Evolutionary conservation across 2,113 vertebrate species (phyloP), one percentile per base, ranked within the genome.

Genomic region (Phycodurus eques): DNA sequence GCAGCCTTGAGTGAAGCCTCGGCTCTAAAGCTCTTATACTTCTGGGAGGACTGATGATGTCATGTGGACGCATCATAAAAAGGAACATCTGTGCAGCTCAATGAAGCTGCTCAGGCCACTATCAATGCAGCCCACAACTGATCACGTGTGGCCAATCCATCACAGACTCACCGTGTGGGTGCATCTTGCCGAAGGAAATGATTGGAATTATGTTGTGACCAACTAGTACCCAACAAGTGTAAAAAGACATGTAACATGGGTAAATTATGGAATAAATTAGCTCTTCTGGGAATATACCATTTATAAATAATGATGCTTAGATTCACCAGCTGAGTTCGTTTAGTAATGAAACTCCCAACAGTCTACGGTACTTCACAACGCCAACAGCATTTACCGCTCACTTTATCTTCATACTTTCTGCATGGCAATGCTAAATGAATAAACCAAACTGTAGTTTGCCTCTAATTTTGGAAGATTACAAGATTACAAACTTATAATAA

Each of bases 11-110:
- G 76, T 81, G 72, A 86, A 82, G 68, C 19, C 19, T 71, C n/a
- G 31, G 51, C 73, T 72, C 42, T 60, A 65, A 67, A 68, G 64
- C 71, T 73, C 67, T 14, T 2, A 77, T 2, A 77, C 79, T 80
- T 85, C 78, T 83, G 75, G 78, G 42, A 79, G 56, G 56, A 65
- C 46, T 8, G 39, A 51, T 81, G 76, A 79, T 74, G 72, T 82
- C 78, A 85, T 44, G 39, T 76, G 51, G 43, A 74, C 46, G 6
- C 63, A n/a, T 56, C 68, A 74, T 77, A 76, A 88, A 60, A 86
- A 76, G 72, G 64, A 78, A 81, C 82, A 85, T 85, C 79, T 85
- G 84, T 79, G 78, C 73, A 61, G 71, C 74, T 75, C 76, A 42
- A 27, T 7, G 20, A 56, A 15, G 57, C 75, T 76, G 46, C 59